Percentiles rank a stretch among this genome's conserved stretches.
These are phyloP conservation scores for Listrodromus nycthemerus DNA, from an alignment of 2,888 invertebrate genomes.

Conservation along the genomic window DNA sequence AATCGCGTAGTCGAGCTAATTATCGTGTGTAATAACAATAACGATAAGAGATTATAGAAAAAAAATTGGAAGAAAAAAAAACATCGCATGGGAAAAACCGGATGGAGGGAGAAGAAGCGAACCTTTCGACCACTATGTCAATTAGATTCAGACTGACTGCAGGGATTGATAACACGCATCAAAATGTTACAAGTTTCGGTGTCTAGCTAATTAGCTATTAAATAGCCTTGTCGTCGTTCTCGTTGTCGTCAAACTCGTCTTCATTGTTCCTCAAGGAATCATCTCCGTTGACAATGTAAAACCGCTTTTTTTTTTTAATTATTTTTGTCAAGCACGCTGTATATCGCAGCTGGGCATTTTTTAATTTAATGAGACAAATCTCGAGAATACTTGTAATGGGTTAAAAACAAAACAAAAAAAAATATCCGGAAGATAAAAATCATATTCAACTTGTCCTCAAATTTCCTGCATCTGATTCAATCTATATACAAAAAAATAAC, in stretches of 20 bases:
- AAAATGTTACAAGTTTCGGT: constrained; percentile 75
- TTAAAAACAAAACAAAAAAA: not conserved
- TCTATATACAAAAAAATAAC: not conserved
- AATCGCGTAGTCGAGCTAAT: constrained; percentile 53
- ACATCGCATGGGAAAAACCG: constrained; percentile 58
- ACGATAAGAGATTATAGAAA: constrained; percentile 31
- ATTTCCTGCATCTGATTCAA: not conserved
- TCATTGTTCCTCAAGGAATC: constrained; percentile 5
- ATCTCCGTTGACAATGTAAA: not conserved
- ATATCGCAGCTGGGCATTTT: not conserved
- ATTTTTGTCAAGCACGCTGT: not conserved
- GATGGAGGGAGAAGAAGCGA: constrained; percentile 70
- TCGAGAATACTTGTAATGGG: not conserved
- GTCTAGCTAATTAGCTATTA: constrained; percentile 75
- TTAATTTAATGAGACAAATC: not conserved
- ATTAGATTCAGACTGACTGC: constrained; percentile 85
- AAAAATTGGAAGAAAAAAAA: constrained; percentile 35
- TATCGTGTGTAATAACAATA: constrained; percentile 46
- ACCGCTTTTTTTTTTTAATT: constrained; percentile 9
- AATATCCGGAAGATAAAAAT: not conserved
- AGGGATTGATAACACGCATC: constrained; percentile 78
- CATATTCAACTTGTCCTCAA: not conserved
- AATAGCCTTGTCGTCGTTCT: constrained; percentile 74
- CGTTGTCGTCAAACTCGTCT: constrained; percentile 9
- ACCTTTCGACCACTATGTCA: constrained; percentile 83